Evolutionary conservation across 2,113 vertebrate genomes (phyloP).

Genomic region (Columba janthina): DNA sequence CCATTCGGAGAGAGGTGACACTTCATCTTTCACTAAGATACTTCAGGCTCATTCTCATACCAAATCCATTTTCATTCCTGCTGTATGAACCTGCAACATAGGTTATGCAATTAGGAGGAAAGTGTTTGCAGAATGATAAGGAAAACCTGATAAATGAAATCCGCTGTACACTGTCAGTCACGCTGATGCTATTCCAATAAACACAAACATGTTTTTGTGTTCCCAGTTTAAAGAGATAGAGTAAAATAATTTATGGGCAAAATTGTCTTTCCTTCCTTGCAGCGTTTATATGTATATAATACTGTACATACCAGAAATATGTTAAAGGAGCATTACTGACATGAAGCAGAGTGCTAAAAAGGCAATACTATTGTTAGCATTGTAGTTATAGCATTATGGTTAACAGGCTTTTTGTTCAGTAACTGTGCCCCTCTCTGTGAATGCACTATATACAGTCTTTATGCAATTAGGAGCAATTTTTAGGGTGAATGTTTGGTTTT

Average conservation of each 20-base stretch:
- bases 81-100: neutral
- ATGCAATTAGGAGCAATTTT: conserved; percentile 13
- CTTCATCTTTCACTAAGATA: conserved; percentile 35
- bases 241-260: neutral
- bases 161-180: neutral
- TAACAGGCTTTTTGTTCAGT: conserved; percentile 10
- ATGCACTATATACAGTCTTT: neutral
- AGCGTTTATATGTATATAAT: neutral
- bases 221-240: neutral
- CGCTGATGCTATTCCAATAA: neutral
- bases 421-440: neutral
- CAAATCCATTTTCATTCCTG: conserved; percentile 48
- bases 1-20: neutral
- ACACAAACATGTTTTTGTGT: neutral
- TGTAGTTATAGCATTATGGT: neutral
- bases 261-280: neutral
- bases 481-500: neutral
- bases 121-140: neutral
- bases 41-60: conserved; percentile 8
- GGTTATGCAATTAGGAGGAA: conserved; percentile 55
- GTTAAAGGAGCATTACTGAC: neutral
- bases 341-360: neutral
- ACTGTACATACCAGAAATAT: neutral
- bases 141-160: conserved; percentile 32
- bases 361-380: neutral